Conservation (phyloP, 2,113 vertebrate genomes). For the Pimephales promelas region DNA sequence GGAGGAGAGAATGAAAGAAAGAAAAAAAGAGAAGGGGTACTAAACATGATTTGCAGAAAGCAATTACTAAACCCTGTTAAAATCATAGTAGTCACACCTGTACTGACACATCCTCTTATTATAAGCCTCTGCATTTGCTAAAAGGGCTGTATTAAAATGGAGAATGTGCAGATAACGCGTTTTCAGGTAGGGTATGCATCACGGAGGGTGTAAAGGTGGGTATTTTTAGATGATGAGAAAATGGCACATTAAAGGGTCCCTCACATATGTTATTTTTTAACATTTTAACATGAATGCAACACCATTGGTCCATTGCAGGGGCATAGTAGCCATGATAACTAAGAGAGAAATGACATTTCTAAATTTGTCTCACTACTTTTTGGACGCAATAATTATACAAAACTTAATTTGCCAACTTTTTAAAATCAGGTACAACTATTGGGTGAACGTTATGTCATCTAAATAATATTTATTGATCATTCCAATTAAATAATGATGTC, state of each 20-base stretch:
- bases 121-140: conserved; percentile 11
- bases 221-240: conserved; percentile 19
- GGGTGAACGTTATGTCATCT: not conserved
- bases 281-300: not conserved
- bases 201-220: not conserved
- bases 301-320: not conserved
- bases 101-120: conserved; percentile 37
- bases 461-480: not conserved
- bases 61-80: conserved; percentile 43
- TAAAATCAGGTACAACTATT: not conserved
- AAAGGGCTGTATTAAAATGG: conserved; percentile 24
- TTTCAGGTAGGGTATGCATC: not conserved
- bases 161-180: not conserved
- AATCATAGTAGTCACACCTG: conserved; percentile 42
- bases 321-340: not conserved
- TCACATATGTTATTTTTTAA: not conserved
- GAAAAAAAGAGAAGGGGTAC: conserved; percentile 9
- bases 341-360: not conserved
- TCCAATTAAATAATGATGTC: not conserved
- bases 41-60: conserved; percentile 23
- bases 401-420: not conserved
- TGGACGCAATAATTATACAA: not conserved
- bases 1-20: not conserved
- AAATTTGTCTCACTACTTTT: not conserved
- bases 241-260: not conserved